Percentiles rank a stretch among this genome's conserved stretches.
Evolutionary conservation across 1,140 invertebrate genomes (phyloP).

Genomic region (Caenorhabditis remanei): DNA sequence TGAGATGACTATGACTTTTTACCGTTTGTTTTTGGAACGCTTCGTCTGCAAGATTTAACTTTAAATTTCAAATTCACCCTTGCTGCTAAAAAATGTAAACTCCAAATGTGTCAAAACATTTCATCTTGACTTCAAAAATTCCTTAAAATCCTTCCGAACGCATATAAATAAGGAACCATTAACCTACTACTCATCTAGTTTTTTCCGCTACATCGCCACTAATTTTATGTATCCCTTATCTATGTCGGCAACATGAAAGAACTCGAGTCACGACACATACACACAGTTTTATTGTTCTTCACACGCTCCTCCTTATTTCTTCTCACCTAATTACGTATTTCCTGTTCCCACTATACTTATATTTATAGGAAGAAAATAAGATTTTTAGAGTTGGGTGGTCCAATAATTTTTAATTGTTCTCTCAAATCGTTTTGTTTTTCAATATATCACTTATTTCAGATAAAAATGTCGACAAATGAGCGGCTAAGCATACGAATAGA

Average conservation of each 20-base stretch:
- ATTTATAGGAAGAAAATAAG: neutral
- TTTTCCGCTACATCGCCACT: neutral
- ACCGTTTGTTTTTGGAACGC: no score
- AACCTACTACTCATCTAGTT: neutral
- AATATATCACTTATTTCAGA: neutral
- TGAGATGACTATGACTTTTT: no score
- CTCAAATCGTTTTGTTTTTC: neutral
- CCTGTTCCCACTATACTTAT: neutral
- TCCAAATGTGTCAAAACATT: no score
- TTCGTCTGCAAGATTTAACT: no score
- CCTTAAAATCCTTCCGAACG: neutral
- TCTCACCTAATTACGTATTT: slow-evolving; percentile 9
- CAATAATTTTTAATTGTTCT: no score
- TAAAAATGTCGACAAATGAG: slow-evolving; percentile 46
- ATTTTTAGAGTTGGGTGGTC: neutral
- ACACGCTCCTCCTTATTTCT: neutral
- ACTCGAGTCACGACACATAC: neutral
- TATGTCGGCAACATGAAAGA: slow-evolving; percentile 47
- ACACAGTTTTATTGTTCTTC: neutral
- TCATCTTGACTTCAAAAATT: neutral
- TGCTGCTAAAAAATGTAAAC: no score
- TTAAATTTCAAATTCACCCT: no score
- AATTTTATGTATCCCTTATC: neutral
- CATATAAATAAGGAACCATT: neutral
- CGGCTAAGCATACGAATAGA: slow-evolving; percentile 45